Percentiles rank a stretch among this genome's conserved stretches.
phyloP scores from a whole-genome alignment of 1,140 invertebrate species.

The Globodera rostochiensis region DNA sequence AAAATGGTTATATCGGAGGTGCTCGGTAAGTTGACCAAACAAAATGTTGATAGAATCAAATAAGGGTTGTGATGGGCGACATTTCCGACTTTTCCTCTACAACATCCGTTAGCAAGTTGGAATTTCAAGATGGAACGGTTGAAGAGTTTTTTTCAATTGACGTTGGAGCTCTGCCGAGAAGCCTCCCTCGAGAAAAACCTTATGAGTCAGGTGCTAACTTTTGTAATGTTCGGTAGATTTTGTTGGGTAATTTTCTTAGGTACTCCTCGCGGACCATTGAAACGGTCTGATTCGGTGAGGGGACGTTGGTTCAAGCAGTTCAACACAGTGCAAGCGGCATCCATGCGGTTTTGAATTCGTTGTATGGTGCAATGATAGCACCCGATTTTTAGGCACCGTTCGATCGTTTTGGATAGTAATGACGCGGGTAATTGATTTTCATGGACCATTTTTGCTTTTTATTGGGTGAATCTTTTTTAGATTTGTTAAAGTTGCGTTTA shows the following conservation, averaged over 20 bases:
- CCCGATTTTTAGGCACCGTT: constrained; percentile 38
- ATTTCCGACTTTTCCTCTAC: constrained; percentile 64
- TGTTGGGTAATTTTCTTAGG: not conserved
- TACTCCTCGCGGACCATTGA: constrained; percentile 28
- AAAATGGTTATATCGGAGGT: constrained; percentile 96
- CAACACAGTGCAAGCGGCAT: constrained; percentile 54
- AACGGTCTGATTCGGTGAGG: constrained; percentile 60
- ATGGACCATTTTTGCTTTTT: not conserved
- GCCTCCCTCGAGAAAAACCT: constrained; percentile 39
- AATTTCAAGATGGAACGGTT: constrained; percentile 54
- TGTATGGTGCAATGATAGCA: not conserved
- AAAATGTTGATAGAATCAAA: constrained; percentile 10
- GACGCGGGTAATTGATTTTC: constrained; percentile 31
- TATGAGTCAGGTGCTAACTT: constrained; percentile 8
- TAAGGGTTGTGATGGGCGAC: constrained; percentile 65
- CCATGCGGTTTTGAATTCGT: constrained; percentile 51
- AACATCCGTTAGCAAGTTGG: constrained; percentile 64
- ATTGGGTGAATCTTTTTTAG: constrained; percentile 34
- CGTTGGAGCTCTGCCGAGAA: constrained; percentile 33
- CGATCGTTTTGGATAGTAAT: constrained; percentile 60
- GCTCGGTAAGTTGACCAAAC: constrained; percentile 72
- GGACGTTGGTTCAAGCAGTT: constrained; percentile 57
- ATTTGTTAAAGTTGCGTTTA: constrained; percentile 54
- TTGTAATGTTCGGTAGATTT: constrained; percentile 25
- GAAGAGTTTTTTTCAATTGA: constrained; percentile 50